Evolutionary conservation across 2,888 invertebrate genomes (phyloP).

Genomic region (Tethea ocularis): DNA sequence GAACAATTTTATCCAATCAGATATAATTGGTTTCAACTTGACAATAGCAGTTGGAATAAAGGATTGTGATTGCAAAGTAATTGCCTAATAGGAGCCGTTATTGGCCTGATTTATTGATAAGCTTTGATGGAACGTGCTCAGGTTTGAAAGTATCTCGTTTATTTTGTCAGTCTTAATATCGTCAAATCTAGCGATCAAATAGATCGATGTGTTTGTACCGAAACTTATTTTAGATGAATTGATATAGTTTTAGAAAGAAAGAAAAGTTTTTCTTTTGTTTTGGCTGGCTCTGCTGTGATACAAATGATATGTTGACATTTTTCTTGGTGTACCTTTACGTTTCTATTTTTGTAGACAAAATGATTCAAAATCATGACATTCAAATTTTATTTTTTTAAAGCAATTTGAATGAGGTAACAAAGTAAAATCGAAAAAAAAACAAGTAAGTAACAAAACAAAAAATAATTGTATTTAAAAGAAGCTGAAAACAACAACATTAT

Average conservation of each 20-base stretch:
- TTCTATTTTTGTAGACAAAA: no score
- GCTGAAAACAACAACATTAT: no score
- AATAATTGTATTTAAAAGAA: no score
- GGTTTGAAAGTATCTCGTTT: background rate
- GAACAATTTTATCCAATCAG: background rate
- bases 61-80: conserved; percentile 2
- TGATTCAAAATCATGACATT: no score
- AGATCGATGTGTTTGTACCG: conserved; percentile 1
- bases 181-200: background rate
- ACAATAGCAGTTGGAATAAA: conserved; percentile 2
- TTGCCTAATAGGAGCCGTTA: background rate
- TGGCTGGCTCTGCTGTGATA: background rate
- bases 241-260: background rate
- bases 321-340: no score
- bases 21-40: background rate
- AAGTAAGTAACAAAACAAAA: no score
- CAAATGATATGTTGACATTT: no score
- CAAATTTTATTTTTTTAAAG: no score
- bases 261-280: no score
- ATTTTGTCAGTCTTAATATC: background rate
- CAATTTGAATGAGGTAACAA: no score
- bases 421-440: no score
- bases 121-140: background rate
- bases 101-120: background rate
- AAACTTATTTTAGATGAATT: background rate